phyloP scores from a whole-genome alignment of 2,113 vertebrate genomes.

The Anguilla rostrata region DNA sequence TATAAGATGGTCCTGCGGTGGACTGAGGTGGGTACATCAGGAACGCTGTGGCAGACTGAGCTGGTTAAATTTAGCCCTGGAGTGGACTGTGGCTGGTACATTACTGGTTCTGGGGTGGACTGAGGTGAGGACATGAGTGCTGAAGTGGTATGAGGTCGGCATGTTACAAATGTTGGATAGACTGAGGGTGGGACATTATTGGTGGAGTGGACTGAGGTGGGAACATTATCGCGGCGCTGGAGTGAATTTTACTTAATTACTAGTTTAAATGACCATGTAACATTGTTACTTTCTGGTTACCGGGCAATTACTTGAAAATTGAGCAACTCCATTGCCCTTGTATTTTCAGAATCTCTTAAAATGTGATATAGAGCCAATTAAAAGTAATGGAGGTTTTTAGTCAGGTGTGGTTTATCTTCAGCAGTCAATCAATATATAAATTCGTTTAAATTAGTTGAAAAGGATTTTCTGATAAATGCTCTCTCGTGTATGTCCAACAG shows the following conservation, averaged over 20 bases:
- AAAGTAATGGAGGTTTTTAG: background rate
- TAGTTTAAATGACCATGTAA: background rate
- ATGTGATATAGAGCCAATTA: background rate
- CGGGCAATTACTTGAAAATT: background rate
- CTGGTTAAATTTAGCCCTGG: background rate
- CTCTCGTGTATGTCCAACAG: conserved; percentile 34
- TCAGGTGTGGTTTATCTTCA: background rate
- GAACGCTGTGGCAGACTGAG: background rate
- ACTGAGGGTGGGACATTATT: background rate
- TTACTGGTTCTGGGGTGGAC: no score
- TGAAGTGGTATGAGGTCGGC: no score
- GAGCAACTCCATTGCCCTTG: background rate
- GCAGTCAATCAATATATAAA: background rate
- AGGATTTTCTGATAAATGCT: background rate
- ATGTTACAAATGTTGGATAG: no score
- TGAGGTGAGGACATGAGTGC: no score
- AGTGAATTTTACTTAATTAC: background rate
- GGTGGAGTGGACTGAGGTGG: background rate
- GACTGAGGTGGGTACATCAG: background rate
- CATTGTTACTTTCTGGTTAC: background rate
- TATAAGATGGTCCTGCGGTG: background rate
- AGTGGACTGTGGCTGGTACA: background rate
- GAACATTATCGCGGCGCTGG: background rate
- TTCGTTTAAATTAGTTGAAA: background rate
- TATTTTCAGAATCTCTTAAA: background rate